A percentile compares a stretch with the other conserved stretches of the same genome.
Evolutionary conservation across 92 coral and sea anemone species (phyloP).

Genomic region (Diadumene lineata): DNA sequence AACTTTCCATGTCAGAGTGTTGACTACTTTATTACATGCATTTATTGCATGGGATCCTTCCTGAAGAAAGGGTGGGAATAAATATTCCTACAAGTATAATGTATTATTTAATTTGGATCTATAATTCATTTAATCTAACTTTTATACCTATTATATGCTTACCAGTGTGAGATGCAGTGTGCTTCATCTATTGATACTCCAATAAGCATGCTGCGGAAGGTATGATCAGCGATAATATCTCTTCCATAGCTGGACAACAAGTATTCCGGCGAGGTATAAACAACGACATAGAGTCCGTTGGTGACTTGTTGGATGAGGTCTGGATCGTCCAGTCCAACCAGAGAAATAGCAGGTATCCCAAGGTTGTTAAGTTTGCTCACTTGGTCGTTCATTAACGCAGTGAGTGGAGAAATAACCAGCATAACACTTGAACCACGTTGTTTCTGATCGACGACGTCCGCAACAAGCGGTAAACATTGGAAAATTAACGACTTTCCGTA

Average conservation of each 20-base stretch:
- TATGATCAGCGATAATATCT: constrained; percentile 1
- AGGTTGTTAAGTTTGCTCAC: neutral
- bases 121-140: neutral
- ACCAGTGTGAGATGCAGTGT: constrained; percentile 29
- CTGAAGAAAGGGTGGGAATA: too few relatives aligned
- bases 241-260: constrained; percentile 10
- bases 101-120: neutral
- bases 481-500: neutral
- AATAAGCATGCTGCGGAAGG: constrained; percentile 7
- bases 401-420: neutral
- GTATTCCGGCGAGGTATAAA: too few relatives aligned
- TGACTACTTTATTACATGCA: too few relatives aligned
- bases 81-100: neutral
- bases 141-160: neutral
- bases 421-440: neutral
- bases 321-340: neutral
- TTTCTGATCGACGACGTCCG: neutral
- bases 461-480: neutral
- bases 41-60: too few relatives aligned
- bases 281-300: constrained; percentile 1
- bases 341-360: neutral
- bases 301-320: constrained; percentile 6
- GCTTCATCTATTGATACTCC: constrained; percentile 16
- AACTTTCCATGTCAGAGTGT: neutral
- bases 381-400: neutral